Percentiles rank a stretch among this genome's conserved stretches.
These are phyloP conservation scores for Tachysurus vachellii DNA, from an alignment of 2,113 vertebrate species.

Conservation along the genomic window DNA sequence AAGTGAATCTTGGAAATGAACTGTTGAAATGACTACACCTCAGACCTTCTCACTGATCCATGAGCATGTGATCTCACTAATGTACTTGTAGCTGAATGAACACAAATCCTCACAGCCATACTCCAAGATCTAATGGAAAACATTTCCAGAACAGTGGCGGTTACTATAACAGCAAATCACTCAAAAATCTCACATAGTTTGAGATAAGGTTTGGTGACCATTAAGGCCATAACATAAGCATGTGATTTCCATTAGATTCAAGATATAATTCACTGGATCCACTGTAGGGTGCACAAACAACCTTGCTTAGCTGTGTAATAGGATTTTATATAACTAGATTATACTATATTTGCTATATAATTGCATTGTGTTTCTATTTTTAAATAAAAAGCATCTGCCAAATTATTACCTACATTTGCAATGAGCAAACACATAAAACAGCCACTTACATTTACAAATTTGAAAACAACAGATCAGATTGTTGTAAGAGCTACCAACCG, in stretches of 20 bases:
- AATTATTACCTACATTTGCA: not conserved
- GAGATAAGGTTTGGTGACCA: not conserved
- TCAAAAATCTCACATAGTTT: not conserved
- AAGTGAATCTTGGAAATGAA: not conserved
- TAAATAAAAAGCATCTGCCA: not conserved
- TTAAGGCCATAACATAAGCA: not conserved
- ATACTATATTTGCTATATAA: not conserved
- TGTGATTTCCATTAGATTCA: not conserved
- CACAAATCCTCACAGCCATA: not conserved
- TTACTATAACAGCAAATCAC: not conserved
- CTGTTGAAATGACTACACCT: not conserved
- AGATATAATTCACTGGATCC: not conserved
- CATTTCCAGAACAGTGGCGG: not conserved
- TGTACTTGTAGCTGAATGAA: not conserved
- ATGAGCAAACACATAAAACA: not conserved
- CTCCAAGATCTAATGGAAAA: not conserved
- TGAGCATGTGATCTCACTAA: not conserved
- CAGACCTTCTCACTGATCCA: not conserved
- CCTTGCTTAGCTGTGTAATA: not conserved
- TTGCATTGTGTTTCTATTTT: not conserved
- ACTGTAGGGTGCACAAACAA: not conserved
- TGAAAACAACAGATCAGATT: not conserved
- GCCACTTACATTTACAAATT: not conserved
- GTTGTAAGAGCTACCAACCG: not conserved
- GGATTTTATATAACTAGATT: not conserved